Base-by-base conservation (phyloP, 2,113 vertebrate species). In the Chloebia gouldiae region DNA sequence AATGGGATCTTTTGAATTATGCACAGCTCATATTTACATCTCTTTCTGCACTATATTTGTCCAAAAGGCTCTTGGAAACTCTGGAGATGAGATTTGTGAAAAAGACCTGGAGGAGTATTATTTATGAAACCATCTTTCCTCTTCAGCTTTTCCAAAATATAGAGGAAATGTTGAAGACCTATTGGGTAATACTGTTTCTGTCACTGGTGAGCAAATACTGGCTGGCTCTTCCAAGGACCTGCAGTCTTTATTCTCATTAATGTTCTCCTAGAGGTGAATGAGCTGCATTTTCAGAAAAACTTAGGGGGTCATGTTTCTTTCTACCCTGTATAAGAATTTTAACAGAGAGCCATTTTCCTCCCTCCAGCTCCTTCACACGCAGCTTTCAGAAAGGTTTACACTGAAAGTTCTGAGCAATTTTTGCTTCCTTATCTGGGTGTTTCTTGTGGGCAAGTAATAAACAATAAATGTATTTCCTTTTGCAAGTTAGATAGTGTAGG, bases 271-370 rank as follows among this genome's bases (percentile, higher is more conserved):
- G 57, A 93, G 60, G 83, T 73, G 28, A 96, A 54, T 35, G 27
- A 95, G 88, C 61, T 84, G 30, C 27, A 42, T 53, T 91, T 97
- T 78, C 79, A 96, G 79, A 95, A 64, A 95, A 95, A 94, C 95
- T 88, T 75, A 92, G 19, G 28, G 40, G n/a, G 15, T 16, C 54
- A 44, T 27, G 24, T 79, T 69, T 21, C 21, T 66, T 81, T 70
- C 53, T 68, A 37, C 1, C 0, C n/a, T 75, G 15, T 21, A 10
- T n/a, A 33, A 61, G 25, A 56, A 42, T 63, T 77, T 59, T 63
- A 63, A 25, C n/a, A 56, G 47, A 50, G 7, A 2, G 2, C 1
- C 11, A 33, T 5, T 69, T 72, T 86, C 85, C 11, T 2, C 61
- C 13, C 65, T 90, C 17, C 11, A 50, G 0, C 25, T 80, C 20